phyloP scores from a whole-genome alignment of 2,888 invertebrate species.

The Lasiommata megera region DNA sequence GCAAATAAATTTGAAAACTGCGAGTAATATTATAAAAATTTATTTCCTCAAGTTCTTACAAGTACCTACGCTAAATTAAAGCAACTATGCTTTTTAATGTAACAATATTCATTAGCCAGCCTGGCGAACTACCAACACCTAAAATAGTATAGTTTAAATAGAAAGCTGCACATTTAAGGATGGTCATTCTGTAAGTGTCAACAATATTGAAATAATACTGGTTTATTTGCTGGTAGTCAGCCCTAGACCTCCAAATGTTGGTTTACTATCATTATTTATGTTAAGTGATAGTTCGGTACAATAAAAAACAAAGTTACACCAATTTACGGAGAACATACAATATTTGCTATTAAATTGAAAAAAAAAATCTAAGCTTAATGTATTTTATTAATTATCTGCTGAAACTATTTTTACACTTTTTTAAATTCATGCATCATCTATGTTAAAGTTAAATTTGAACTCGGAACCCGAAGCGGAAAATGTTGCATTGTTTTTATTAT shows the following conservation, averaged over 20 bases:
- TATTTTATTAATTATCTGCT: slow-evolving; percentile 8
- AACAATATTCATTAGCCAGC: too few species aligned
- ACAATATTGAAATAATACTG: too few species aligned
- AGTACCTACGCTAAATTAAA: not conserved
- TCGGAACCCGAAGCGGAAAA: slow-evolving; percentile 72
- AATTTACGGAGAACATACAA: not conserved
- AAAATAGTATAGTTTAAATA: too few species aligned
- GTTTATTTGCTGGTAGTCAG: too few species aligned
- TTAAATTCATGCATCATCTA: slow-evolving; percentile 42
- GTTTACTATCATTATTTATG: not conserved
- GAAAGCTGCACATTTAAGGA: too few species aligned
- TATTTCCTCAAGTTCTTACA: slow-evolving; percentile 5
- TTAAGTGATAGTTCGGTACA: not conserved
- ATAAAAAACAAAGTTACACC: not conserved
- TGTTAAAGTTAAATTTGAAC: slow-evolving; percentile 86
- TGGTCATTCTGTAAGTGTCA: too few species aligned
- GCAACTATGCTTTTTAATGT: not conserved
- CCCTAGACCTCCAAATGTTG: too few species aligned
- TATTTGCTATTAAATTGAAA: not conserved
- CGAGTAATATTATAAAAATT: slow-evolving; percentile 4
- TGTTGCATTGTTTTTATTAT: slow-evolving; percentile 49
- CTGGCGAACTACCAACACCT: too few species aligned
- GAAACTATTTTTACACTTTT: not conserved
- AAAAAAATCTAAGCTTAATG: slow-evolving; percentile 8
- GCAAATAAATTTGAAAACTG: not conserved